These are phyloP conservation scores for Melipona bicolor DNA, from an alignment of 2,888 invertebrate genomes.

Conservation along the genomic window DNA sequence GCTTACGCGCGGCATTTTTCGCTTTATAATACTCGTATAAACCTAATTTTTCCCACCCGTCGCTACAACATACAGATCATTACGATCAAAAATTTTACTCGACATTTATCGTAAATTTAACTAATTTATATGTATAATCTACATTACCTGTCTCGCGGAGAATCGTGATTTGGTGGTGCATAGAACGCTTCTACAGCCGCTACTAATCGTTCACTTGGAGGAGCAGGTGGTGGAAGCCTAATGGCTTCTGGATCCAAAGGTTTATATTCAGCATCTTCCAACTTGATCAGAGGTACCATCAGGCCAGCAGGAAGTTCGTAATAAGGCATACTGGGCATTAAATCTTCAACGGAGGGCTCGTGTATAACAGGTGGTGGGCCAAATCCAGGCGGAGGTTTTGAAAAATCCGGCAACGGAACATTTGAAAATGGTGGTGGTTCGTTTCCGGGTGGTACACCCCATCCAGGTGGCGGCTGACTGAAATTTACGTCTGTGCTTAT, in stretches of 20 bases:
- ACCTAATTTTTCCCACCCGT: conserved; percentile 99
- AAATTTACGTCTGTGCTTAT: conserved; percentile 86
- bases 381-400: conserved; percentile 94
- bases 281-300: conserved; percentile 98
- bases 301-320: conserved; percentile 98
- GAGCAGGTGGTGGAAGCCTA: conserved; percentile 96
- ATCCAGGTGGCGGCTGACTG: conserved; percentile 86
- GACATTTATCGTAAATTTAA: background rate
- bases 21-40: conserved; percentile 99
- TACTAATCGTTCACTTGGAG: conserved; percentile 96
- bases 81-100: background rate
- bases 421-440: conserved; percentile 80
- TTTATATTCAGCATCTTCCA: conserved; percentile 95
- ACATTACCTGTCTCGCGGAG: conserved; percentile 94
- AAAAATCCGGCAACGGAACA: conserved; percentile 89
- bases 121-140: background rate
- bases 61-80: conserved; percentile 85
- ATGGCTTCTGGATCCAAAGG: conserved; percentile 95
- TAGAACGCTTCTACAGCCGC: conserved; percentile 99
- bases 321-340: conserved; percentile 96
- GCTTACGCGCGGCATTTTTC: conserved; percentile 95
- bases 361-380: conserved; percentile 82
- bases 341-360: conserved; percentile 88
- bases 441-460: conserved; percentile 84
- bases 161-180: conserved; percentile 96